Evolutionary conservation across 2,888 invertebrate genomes (phyloP), one percentile per base, ranked within the genome.

Genomic region (Mythimna loreyi): DNA sequence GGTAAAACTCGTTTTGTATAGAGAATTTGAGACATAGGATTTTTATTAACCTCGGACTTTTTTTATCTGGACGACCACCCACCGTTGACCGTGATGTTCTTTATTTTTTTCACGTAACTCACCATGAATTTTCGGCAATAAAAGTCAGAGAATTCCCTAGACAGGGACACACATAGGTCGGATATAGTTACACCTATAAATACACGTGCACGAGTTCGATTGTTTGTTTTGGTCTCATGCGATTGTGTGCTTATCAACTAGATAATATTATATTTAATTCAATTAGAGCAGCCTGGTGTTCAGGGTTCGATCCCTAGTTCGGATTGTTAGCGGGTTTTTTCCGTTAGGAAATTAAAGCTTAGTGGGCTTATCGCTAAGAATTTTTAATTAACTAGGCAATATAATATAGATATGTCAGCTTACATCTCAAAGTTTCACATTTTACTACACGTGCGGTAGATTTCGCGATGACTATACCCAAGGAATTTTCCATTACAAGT

Each of bases 161-260:
- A 13, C n/a, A n/a, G n/a, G n/a, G n/a, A n/a, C 23, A 19, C 23
- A 25, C 11, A 13, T 30, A 5, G 16, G 13, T 16, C 0, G 28
- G 28, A 4, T 28, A 19, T 45, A 19, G 43, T 8, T 45, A 45
- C 8, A 43, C 40, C 47, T 47, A 11, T 47, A 21, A 3, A n/a
- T 30, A 53, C 5, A 11, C 21, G 5, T 1, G 13, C 25, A 23
- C 16, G 11, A 5, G 8, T 8, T 19, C 28, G 47, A 2, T 47
- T 19, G n/a, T 68, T 68, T 68, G 43, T 69, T 68, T 69, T 57
- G 25, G 50, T 58, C 43, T 13, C n/a, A 40, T 55, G 13, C 11
- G 23, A 30, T 50, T 59, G 9, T 50, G 25, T 55, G 36, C 21
- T 36, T 47, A 67, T 47, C 67, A 28, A 47, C 13, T 19, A n/a